Conservation (phyloP, 2,888 invertebrate species). For the Polydrusus cervinus region DNA sequence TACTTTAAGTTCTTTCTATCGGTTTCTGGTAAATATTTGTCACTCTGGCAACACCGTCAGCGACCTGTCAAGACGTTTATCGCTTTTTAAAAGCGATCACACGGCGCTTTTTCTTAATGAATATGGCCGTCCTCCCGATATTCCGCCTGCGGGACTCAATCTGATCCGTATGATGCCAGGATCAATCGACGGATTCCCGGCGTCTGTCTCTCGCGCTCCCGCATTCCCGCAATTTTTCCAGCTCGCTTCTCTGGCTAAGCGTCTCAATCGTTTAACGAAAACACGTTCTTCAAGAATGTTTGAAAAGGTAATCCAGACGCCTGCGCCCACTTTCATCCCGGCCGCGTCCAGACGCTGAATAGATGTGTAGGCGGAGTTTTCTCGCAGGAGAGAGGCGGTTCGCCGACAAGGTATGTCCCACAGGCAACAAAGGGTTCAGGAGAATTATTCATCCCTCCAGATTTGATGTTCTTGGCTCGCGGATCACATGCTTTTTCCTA, state of each 20-base stretch:
- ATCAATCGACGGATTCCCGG: constrained; percentile 53
- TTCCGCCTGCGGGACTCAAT: constrained; percentile 47
- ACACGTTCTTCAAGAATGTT: constrained; percentile 60
- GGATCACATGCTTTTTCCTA: constrained; percentile 48
- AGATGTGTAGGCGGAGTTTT: constrained; percentile 69
- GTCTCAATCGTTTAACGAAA: constrained; percentile 53
- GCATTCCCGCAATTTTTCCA: constrained; percentile 42
- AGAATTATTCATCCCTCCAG: constrained; percentile 71
- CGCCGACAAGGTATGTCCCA: constrained; percentile 68
- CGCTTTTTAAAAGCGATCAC: constrained; percentile 68
- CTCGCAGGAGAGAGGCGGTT: constrained; percentile 67
- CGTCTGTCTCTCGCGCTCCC: constrained; percentile 44
- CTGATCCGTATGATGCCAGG: constrained; percentile 38
- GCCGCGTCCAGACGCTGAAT: constrained; percentile 67
- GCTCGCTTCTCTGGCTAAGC: constrained; percentile 50
- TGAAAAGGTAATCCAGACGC: constrained; percentile 61
- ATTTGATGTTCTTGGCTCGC: constrained; percentile 61
- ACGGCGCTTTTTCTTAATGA: constrained; percentile 67
- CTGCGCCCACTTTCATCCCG: constrained; percentile 61
- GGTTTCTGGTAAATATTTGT: not conserved
- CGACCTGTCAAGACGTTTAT: constrained; percentile 68
- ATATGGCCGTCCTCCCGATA: constrained; percentile 65
- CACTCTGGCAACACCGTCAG: constrained; percentile 55
- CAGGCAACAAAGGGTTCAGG: constrained; percentile 69
- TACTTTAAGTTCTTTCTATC: too few relatives aligned